Evolutionary conservation across 2,888 invertebrate genomes (phyloP).

Genomic region (Lithosia quadra): DNA sequence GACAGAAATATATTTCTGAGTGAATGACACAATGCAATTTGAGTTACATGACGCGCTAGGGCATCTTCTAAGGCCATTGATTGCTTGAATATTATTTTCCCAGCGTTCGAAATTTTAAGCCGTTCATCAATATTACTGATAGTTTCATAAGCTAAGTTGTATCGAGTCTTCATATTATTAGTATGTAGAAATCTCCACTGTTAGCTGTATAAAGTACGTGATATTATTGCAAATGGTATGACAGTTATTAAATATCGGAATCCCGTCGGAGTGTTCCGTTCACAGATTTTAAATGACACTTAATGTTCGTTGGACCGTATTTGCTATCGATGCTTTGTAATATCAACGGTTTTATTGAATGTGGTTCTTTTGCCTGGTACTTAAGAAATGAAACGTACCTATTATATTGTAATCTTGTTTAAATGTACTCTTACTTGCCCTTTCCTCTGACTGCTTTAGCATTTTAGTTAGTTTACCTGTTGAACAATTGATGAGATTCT

Average conservation of each 20-base stretch:
- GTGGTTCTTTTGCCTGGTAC: not conserved
- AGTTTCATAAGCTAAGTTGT: not conserved
- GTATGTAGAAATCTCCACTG: not conserved
- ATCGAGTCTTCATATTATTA: not conserved
- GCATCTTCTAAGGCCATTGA: not conserved
- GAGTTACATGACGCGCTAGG: too few species aligned
- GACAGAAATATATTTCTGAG: too few species aligned
- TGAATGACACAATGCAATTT: too few species aligned
- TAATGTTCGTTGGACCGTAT: not conserved
- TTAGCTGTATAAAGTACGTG: not conserved
- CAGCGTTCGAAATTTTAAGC: not conserved
- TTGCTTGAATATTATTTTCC: not conserved
- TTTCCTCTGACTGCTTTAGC: not conserved
- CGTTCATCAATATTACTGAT: not conserved
- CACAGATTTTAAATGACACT: constrained; percentile 1
- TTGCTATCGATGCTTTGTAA: not conserved
- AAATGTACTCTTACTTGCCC: not conserved
- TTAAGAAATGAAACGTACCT: not conserved
- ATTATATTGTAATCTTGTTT: not conserved
- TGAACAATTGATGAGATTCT: not conserved
- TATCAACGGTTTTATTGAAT: not conserved
- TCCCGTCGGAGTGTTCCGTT: not conserved
- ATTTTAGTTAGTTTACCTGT: not conserved
- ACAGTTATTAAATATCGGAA: constrained; percentile 1
- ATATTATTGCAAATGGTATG: not conserved